Evolutionary conservation across 1,140 invertebrate species (phyloP), one percentile per base, ranked within the genome.

Genomic region (Diplogasteroides magnus): DNA sequence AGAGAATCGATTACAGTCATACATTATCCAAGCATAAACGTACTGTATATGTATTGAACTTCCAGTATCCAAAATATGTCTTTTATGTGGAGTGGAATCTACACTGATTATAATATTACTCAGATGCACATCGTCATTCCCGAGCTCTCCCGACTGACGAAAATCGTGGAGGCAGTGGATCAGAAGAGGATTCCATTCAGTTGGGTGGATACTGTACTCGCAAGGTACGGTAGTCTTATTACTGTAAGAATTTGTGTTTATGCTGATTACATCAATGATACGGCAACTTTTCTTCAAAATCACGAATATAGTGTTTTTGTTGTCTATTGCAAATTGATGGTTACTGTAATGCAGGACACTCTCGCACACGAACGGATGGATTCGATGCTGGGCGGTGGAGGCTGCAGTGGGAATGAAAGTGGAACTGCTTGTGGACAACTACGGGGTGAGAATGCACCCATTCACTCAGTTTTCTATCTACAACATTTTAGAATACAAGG

Each of bases 361-460:
- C 1, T 61, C n/a, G 0, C 69, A 71, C 28, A 37, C 62, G 25
- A 71, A 71, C 26, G 69, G 69, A 0, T 71, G 69, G 69, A 66
- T 71, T 57, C 62, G 69, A 26, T 26, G 48, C 1, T 71, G 69
- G 69, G 63, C 69, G 11, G 58, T 71, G 32, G 69, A 71, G 29
- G 61, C 64, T 23, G 27, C 28, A 23, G 31, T 60, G 15, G 56
- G 55, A 1, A 55, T 60, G 57, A 63, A 71, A 60, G 19, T 15
- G 1, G 13, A 13, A 3, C 37, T 65, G 26, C 23, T 71, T 11
- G 23, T 23, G 19, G n/a, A 60, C 0, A 71, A 71, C 28, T 60
- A 0, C 31, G 27, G 61, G 48, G 62, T 71, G 28, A 28, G 11
- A 31, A n/a, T n/a, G n/a, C n/a, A n/a, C n/a, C n/a, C n/a, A n/a